Percentiles rank a stretch among this genome's conserved stretches.
These are phyloP conservation scores for Philhelius pedissequus DNA, from an alignment of 2,888 invertebrate genomes.

Conservation along the genomic window DNA sequence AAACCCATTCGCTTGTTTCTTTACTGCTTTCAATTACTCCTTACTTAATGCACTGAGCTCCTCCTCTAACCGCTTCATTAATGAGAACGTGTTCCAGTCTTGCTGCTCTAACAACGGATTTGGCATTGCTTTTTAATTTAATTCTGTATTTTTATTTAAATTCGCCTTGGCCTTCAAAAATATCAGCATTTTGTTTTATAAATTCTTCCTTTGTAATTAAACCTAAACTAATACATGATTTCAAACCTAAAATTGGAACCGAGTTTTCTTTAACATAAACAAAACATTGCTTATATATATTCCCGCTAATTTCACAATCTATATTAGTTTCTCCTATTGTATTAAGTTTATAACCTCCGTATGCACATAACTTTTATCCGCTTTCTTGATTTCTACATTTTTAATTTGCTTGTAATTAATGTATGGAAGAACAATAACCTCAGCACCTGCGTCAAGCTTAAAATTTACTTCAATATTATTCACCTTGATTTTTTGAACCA, in stretches of 20 bases:
- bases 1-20: conserved; percentile 25
- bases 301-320: neutral
- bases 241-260: conserved; percentile 33
- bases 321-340: neutral
- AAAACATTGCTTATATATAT: neutral
- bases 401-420: conserved; percentile 1
- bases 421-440: conserved; percentile 11
- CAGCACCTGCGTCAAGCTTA: conserved; percentile 13
- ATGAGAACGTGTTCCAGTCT: too few relatives aligned
- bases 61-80: conserved; percentile 12
- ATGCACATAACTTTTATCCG: neutral
- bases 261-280: neutral
- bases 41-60: conserved; percentile 1
- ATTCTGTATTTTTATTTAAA: conserved; percentile 18
- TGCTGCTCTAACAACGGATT: conserved; percentile 5
- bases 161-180: conserved; percentile 5
- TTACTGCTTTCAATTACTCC: conserved; percentile 25
- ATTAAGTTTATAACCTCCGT: conserved; percentile 1
- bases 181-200: neutral
- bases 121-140: conserved; percentile 28
- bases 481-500: neutral
- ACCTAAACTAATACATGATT: conserved; percentile 17
- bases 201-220: conserved; percentile 1
- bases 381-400: neutral
- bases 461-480: neutral